Conservation (phyloP, 2,113 vertebrate species). For the Lucifuga dentata region DNA sequence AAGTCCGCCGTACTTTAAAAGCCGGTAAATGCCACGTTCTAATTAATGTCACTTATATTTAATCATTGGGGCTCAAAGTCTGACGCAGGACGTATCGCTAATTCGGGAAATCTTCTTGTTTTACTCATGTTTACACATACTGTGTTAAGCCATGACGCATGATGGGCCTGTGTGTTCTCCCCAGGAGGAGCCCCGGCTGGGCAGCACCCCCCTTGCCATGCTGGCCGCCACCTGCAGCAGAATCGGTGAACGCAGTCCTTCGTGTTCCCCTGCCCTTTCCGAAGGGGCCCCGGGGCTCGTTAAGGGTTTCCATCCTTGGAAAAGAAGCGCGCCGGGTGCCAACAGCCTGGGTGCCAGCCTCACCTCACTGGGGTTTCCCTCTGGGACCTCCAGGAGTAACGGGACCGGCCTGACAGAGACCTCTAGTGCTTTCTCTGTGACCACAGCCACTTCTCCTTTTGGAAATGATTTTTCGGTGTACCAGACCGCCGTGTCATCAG, state of each 20-base stretch:
- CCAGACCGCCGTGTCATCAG: slow-evolving; percentile 80
- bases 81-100: not conserved
- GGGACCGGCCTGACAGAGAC: slow-evolving; percentile 82
- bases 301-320: slow-evolving; percentile 95
- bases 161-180: slow-evolving; percentile 21
- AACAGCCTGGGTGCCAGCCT: slow-evolving; percentile 83
- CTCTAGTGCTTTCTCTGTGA: slow-evolving; percentile 91
- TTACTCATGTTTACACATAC: slow-evolving; percentile 41
- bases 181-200: slow-evolving; percentile 94
- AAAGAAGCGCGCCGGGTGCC: slow-evolving; percentile 78
- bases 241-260: slow-evolving; percentile 91
- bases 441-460: slow-evolving; percentile 85
- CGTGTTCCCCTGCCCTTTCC: slow-evolving; percentile 86
- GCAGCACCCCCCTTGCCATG: slow-evolving; percentile 95
- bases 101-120: not conserved
- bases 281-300: slow-evolving; percentile 86
- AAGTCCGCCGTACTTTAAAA: too few species aligned
- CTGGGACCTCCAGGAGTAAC: slow-evolving; percentile 78
- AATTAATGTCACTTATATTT: not conserved
- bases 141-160: not conserved
- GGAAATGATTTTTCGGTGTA: slow-evolving; percentile 91
- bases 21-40: not conserved
- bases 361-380: slow-evolving; percentile 82
- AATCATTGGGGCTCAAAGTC: not conserved
- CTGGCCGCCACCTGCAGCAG: slow-evolving; percentile 96